A percentile compares a stretch with the other conserved stretches of the same genome.
Conservation (phyloP, 2,888 invertebrate species). For the Rhagium mordax region DNA sequence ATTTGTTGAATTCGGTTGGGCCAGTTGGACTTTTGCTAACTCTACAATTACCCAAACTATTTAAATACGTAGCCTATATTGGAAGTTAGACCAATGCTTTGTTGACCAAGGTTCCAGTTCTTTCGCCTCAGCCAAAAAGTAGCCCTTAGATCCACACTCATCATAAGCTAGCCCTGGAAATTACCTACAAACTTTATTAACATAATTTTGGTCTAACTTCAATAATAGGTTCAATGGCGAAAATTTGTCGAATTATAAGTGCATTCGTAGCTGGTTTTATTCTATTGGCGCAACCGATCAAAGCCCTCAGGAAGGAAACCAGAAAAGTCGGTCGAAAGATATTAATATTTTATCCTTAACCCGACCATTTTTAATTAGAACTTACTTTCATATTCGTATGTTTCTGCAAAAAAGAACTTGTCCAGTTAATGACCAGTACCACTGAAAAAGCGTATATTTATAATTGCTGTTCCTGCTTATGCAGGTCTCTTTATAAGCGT, state of each 20-base stretch:
- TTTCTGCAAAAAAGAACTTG: conserved; percentile 3
- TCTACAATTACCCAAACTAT: too few species aligned
- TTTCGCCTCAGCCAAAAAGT: too few species aligned
- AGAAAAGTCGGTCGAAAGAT: not conserved
- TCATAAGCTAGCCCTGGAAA: too few species aligned
- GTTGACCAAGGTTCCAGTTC: too few species aligned
- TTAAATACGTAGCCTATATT: too few species aligned
- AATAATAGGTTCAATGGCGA: too few species aligned
- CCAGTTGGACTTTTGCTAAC: too few species aligned
- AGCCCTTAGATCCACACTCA: too few species aligned
- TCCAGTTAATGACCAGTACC: conserved; percentile 21
- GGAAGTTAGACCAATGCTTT: too few species aligned
- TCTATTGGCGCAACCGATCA: not conserved
- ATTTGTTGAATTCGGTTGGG: too few species aligned
- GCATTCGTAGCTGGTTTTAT: not conserved
- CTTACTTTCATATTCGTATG: conserved; percentile 4
- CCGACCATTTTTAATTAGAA: not conserved
- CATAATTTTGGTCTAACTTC: too few species aligned
- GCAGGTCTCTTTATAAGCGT: conserved; percentile 5
- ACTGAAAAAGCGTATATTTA: not conserved
- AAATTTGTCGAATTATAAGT: not conserved
- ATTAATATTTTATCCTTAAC: not conserved
- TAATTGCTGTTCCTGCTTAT: conserved; percentile 11
- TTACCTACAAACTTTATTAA: too few species aligned
- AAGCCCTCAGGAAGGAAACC: not conserved